Percentiles rank a stretch among this genome's conserved stretches.
These are phyloP conservation scores for Eurois occulta DNA, from an alignment of 2,888 invertebrate genomes.

Conservation along the genomic window DNA sequence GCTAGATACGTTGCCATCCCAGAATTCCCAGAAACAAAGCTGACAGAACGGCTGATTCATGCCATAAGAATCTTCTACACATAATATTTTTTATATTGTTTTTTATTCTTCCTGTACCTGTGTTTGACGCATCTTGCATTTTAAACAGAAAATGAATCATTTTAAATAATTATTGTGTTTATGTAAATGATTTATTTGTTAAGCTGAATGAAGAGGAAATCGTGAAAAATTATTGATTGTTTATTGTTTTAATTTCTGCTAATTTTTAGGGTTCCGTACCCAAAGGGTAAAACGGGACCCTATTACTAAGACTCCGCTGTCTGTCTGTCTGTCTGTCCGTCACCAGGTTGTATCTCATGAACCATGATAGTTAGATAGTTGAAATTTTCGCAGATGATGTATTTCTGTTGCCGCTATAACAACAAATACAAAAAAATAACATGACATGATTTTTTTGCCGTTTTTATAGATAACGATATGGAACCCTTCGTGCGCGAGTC, in stretches of 20 bases:
- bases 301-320: too few relatives aligned
- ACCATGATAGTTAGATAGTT: too few relatives aligned
- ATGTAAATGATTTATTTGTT: constrained; percentile 11
- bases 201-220: constrained; percentile 1
- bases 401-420: too few relatives aligned
- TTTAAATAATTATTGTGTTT: not conserved
- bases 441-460: too few relatives aligned
- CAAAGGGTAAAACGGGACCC: too few relatives aligned
- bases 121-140: constrained; percentile 32
- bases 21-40: not conserved
- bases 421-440: too few relatives aligned
- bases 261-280: too few relatives aligned
- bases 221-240: not conserved
- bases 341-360: too few relatives aligned
- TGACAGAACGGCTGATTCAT: constrained; percentile 5
- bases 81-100: not conserved
- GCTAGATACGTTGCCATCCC: not conserved
- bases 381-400: too few relatives aligned
- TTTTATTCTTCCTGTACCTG: not conserved
- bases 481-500: too few relatives aligned
- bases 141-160: constrained; percentile 28
- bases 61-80: not conserved
- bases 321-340: too few relatives aligned
- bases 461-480: too few relatives aligned
- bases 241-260: not conserved